Evolutionary conservation across 2,888 invertebrate genomes (phyloP).

Genomic region (Cordilura impudica): DNA sequence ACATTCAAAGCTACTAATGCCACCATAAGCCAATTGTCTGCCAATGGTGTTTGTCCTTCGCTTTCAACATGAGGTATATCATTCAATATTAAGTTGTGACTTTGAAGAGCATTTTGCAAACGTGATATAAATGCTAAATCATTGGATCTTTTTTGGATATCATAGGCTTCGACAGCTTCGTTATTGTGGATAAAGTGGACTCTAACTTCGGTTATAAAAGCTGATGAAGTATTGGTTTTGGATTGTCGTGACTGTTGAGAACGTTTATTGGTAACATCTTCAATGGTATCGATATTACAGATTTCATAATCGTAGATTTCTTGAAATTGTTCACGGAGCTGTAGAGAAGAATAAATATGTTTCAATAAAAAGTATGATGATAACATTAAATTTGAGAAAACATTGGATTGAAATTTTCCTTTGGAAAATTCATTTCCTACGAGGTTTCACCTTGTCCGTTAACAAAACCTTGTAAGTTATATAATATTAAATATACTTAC

Average conservation of each 20-base stretch:
- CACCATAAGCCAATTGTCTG: constrained; percentile 78
- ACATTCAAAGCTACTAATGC: constrained; percentile 80
- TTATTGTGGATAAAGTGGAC: constrained; percentile 81
- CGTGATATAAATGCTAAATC: constrained; percentile 78
- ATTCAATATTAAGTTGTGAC: constrained; percentile 76
- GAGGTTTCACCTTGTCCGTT: no score
- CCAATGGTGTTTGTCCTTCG: constrained; percentile 70
- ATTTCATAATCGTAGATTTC: constrained; percentile 79
- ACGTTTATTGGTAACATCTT: constrained; percentile 63
- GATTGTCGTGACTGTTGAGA: constrained; percentile 5
- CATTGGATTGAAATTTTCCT: neutral
- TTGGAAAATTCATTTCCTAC: no score
- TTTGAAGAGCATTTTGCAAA: constrained; percentile 77
- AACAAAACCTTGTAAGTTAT: no score
- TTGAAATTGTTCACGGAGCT: constrained; percentile 80
- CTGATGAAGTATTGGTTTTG: neutral
- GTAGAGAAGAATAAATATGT: constrained; percentile 24
- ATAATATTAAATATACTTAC: constrained; percentile 80
- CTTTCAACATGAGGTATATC: constrained; percentile 78
- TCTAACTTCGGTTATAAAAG: constrained; percentile 73
- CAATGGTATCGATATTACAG: constrained; percentile 81
- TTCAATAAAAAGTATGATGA: neutral
- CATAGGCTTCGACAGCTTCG: constrained; percentile 79
- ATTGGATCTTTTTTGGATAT: constrained; percentile 79
- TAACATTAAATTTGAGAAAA: neutral